Evolutionary conservation across 1,140 invertebrate species (phyloP), one percentile per base, ranked within the genome.

Genomic region (Mactra quadrangularis): DNA sequence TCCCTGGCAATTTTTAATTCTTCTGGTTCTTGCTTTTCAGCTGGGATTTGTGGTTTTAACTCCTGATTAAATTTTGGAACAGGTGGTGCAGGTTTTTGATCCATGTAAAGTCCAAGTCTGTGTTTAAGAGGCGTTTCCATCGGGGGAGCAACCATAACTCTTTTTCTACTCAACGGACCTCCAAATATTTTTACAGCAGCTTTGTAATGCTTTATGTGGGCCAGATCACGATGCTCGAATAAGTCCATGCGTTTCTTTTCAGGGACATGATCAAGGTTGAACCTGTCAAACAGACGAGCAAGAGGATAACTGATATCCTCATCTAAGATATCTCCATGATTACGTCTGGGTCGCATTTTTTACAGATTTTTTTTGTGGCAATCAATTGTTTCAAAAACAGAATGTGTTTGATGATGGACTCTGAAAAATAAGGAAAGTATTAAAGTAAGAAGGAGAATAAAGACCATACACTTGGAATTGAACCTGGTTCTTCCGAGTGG

Each of bases 111-210:
- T 0, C 90, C 89, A 22, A 89, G 78, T 79, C 87, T 76, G 55
- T 90, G 89, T 81, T 89, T 90, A 70, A 90, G 31, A 15, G 87
- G 88, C 59, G 89, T 87, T 85, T 91, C 89, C 89, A 91, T 91
- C 1, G 88, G 86, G 47, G 90, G 90, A 27, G 91, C 90, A 41
- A 89, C 57, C 79, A 91, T 85, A 0, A 87, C 82, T 59, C 90
- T 86, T 52, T 89, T 91, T n/a, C 90, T 77, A 62, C 88, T 90
- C 3, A 85, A 66, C 19, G 90, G 90, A 1, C 87, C 90, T 22
- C 91, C 90, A 89, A 91, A 92, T 68, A 92, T 90, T 57, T 89
- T 91, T 6, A 89, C 87, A 17, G 90, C 92, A 41, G 89, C 87
- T 77, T 91, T 91, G 74, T 91, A 92, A 57, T 90, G 87, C 59